Evolutionary conservation across 2,797 vertebrate genomes (phyloP).

Genomic region (Pseudocheirus occidentalis): DNA sequence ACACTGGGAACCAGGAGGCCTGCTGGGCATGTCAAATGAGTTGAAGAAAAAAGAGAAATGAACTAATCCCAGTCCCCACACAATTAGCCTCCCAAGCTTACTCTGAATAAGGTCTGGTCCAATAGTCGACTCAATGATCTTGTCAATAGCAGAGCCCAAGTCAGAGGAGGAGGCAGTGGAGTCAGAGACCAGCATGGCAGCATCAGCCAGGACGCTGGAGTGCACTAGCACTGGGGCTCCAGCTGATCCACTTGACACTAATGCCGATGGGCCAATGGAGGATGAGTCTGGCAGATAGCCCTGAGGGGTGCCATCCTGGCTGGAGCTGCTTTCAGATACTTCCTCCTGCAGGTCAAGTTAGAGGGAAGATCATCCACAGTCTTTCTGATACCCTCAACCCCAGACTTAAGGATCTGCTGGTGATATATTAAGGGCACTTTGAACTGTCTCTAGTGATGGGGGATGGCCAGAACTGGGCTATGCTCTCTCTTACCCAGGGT

Average conservation of each 20-base stretch:
- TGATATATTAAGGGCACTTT: not conserved
- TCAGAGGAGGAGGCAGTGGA: constrained; percentile 95
- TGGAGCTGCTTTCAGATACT: constrained; percentile 94
- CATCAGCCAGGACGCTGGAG: constrained; percentile 91
- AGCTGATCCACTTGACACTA: constrained; percentile 91
- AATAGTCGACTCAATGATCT: constrained; percentile 97
- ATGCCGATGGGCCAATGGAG: constrained; percentile 90
- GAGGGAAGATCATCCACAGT: not conserved
- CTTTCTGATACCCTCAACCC: not conserved
- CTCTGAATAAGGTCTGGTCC: constrained; percentile 96
- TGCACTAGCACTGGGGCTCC: constrained; percentile 92
- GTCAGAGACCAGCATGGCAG: constrained; percentile 92
- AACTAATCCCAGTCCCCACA: not conserved
- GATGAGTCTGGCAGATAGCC: constrained; percentile 95
- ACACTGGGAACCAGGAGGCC: accelerated
- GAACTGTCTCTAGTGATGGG: not conserved
- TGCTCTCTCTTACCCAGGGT: not conserved
- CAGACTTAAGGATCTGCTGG: not conserved
- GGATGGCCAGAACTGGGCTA: no score
- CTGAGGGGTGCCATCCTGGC: constrained; percentile 88
- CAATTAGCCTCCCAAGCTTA: constrained; percentile 77
- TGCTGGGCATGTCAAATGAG: accelerated
- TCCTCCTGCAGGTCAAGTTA: constrained; percentile 86
- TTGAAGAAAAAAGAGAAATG: accelerated
- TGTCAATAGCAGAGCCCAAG: constrained; percentile 95